phyloP scores from a whole-genome alignment of 1,140 invertebrate genomes.

The Marisa cornuarietis region DNA sequence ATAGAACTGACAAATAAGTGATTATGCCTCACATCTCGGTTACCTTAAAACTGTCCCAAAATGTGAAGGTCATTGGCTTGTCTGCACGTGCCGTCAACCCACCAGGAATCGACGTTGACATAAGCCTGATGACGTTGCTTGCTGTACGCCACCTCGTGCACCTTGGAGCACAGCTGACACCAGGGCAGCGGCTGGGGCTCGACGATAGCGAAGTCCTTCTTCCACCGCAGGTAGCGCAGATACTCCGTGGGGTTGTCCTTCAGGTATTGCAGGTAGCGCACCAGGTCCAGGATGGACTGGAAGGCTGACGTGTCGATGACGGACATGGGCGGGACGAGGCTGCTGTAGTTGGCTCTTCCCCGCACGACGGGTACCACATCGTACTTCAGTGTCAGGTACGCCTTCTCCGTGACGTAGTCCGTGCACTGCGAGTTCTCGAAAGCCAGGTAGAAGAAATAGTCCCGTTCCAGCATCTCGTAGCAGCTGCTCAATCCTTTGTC shows the following conservation, averaged over 20 bases:
- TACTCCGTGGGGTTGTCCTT: background rate
- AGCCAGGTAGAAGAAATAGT: constrained; percentile 25
- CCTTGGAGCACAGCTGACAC: too few species aligned
- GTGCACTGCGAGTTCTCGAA: constrained; percentile 25
- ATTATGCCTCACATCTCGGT: too few species aligned
- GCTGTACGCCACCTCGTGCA: too few species aligned
- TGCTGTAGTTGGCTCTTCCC: constrained; percentile 19
- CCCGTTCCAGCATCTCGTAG: background rate
- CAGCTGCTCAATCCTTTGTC: background rate
- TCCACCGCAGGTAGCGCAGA: constrained; percentile 11
- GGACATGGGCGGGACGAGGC: background rate
- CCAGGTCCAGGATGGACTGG: constrained; percentile 5
- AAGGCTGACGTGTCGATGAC: constrained; percentile 15
- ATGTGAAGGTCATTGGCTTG: too few species aligned
- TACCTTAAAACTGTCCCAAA: too few species aligned
- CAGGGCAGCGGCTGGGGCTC: background rate
- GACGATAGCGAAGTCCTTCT: background rate
- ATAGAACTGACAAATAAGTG: too few species aligned
- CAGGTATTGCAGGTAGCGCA: constrained; percentile 12
- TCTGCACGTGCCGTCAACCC: too few species aligned
- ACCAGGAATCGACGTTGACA: too few species aligned
- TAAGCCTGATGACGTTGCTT: too few species aligned
- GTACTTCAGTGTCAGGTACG: background rate
- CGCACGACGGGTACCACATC: constrained; percentile 19
- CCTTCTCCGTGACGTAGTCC: constrained; percentile 28